Base-by-base conservation (phyloP, 2,888 invertebrate genomes). In the Polydrusus cervinus region DNA sequence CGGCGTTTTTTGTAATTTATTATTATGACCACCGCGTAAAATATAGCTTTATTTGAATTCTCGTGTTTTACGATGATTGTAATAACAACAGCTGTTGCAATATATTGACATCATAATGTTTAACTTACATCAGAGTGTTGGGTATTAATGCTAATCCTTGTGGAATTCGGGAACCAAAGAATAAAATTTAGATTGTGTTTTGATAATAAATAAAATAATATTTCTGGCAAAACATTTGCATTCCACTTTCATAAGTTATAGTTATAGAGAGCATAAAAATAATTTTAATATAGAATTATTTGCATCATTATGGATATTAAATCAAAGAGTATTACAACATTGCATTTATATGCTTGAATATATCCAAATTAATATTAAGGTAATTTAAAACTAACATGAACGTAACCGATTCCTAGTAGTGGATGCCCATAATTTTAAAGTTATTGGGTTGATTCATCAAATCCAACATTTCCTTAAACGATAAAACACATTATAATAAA, bases 1-100 rank as follows among this genome's bases (percentile, higher is more conserved):
- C 65, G 13, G 34, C 30, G 49, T 65, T 65, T 64, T 64, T 64
- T 34, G 47, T 47, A 65, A 49, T 49, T 65, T 49, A 47, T 64
- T 55, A 55, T 53, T 53, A 53, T 57, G 57, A 57, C 57, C 57
- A 60, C 1, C 14, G 57, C 57, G 57, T 60, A 30, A 60, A 60
- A 40, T 60, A 60, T 38, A 38, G 38, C 57, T 38, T 38, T 38
- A 38, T 60, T 60, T 34, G 14, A 55, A 34, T 55, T 55, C n/a
- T n/a, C 30, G 34, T 55, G 55, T 55, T 60, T 57, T 40, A 34
- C 1, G 5, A 55, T 60, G 16, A 38, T 38, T 10, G 16, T 10
- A 10, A 18, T 38, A 18, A 60, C 38, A 60, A 38, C 38, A 60
- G 14, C 30, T 38, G 57, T 16, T 38, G 38, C 13, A 55, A 34